Evolutionary conservation across 2,888 invertebrate genomes (phyloP).

Genomic region (Baronia brevicornis): DNA sequence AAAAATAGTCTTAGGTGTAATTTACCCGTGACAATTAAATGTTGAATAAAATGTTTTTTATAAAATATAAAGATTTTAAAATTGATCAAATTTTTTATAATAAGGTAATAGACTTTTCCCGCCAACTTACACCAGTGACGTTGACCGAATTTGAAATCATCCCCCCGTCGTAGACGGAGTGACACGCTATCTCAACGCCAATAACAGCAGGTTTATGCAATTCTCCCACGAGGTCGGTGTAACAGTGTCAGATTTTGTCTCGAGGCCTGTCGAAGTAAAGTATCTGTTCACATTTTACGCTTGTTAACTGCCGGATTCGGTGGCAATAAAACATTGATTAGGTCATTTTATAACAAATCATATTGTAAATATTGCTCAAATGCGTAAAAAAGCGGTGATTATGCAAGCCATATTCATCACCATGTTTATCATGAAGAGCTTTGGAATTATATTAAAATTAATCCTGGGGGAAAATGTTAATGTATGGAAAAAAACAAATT

Average conservation of each 20-base stretch:
- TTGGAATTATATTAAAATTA: too few species aligned
- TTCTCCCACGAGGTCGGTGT: slow-evolving; percentile 31
- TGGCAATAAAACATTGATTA: slow-evolving; percentile 15
- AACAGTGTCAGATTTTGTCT: slow-evolving; percentile 26
- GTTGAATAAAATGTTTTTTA: not conserved
- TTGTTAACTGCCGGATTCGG: slow-evolving; percentile 17
- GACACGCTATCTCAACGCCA: slow-evolving; percentile 13
- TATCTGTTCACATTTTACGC: slow-evolving; percentile 25
- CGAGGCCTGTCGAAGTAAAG: slow-evolving; percentile 23
- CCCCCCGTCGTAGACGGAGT: slow-evolving; percentile 3
- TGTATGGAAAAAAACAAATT: too few species aligned
- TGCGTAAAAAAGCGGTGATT: too few species aligned
- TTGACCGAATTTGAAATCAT: slow-evolving; percentile 12
- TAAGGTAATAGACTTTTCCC: too few species aligned
- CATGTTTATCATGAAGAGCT: too few species aligned
- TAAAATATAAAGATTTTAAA: too few species aligned
- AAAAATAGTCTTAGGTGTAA: not conserved
- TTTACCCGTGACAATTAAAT: not conserved
- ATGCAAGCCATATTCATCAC: too few species aligned
- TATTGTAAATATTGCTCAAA: too few species aligned
- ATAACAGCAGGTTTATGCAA: slow-evolving; percentile 24
- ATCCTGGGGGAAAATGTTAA: too few species aligned
- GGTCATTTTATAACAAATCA: slow-evolving; percentile 4
- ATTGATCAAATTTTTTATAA: too few species aligned
- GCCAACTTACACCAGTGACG: slow-evolving; percentile 10